Evolutionary conservation across 2,888 invertebrate species (phyloP), one percentile per base, ranked within the genome.

Genomic region (Escarpia spicata): DNA sequence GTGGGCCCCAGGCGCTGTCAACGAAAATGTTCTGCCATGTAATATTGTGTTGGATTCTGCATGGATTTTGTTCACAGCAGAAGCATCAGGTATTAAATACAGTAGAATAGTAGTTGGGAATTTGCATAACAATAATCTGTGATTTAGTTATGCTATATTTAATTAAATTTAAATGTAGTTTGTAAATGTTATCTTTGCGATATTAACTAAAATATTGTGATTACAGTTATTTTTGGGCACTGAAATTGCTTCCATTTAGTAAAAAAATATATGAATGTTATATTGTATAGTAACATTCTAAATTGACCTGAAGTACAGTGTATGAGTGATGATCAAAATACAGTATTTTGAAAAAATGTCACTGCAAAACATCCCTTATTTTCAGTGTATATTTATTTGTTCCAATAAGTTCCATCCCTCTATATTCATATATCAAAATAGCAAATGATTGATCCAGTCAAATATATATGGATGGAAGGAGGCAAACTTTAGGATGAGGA

Each of bases 1-100:
- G 94, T 96, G 45, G 26, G 45, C 91, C n/a, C 43, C 45, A n/a
- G 75, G 75, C n/a, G 75, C 75, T 75, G 26, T 75, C 75, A 75
- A 75, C 75, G 19, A 75, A 75, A 75, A 75, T 75, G 75, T 75
- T 52, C 52, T 52, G 19, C 75, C 75, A 75, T 26, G 26, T 75
- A 75, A 75, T 0, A 75, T 26, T 26, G 3, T 75, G n/a, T 6
- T 26, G 6, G 2, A 75, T n/a, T 75, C 75, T 75, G 75, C 75
- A 75, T 75, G 75, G 75, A 75, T 26, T 75, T 75, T n/a, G 3
- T 52, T 52, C 10, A 52, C 12, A 52, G 10, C 52, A 52, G 6
- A 52, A 52, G 52, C 12, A 12, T 52, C 52, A 12, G 37, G 37
- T 37, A 9, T 8, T 52, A 52, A 75, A 75, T 75, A 75, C 19